Evolutionary conservation across 2,888 invertebrate species (phyloP).

Genomic region (Pyrrhia umbra): DNA sequence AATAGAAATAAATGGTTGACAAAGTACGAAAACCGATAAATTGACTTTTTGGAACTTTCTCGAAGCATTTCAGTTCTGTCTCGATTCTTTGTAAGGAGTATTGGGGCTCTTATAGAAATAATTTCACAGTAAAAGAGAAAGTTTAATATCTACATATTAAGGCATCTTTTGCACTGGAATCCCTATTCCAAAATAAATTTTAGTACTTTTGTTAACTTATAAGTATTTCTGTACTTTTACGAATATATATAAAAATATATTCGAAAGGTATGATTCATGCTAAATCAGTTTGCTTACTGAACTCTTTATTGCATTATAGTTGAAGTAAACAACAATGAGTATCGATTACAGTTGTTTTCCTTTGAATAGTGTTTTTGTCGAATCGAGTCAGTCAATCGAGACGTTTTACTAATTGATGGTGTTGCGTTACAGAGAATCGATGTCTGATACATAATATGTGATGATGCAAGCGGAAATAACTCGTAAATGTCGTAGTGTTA

Average conservation of each 20-base stretch:
- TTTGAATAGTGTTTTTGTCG: constrained; percentile 20
- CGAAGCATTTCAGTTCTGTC: neutral
- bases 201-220: neutral
- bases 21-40: neutral
- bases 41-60: constrained; percentile 9
- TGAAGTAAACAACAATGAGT: neutral
- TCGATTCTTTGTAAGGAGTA: neutral
- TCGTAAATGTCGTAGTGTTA: neutral
- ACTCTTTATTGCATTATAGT: neutral
- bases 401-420: constrained; percentile 47
- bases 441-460: constrained; percentile 15
- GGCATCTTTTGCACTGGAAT: too few species aligned
- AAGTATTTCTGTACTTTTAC: too few species aligned
- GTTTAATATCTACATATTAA: too few species aligned
- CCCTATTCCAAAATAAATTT: too few species aligned
- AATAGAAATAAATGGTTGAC: constrained; percentile 24
- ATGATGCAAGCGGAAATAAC: constrained; percentile 15
- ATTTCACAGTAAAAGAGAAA: too few species aligned
- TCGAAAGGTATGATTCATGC: too few species aligned
- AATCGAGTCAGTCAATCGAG: constrained; percentile 11
- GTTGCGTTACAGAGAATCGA: constrained; percentile 46
- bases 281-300: neutral
- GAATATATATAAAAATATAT: too few species aligned
- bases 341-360: constrained; percentile 30
- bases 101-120: neutral